A percentile compares a stretch with the other conserved stretches of the same genome.
Evolutionary conservation across 2,113 vertebrate genomes (phyloP).

Genomic region (Lanius collurio): DNA sequence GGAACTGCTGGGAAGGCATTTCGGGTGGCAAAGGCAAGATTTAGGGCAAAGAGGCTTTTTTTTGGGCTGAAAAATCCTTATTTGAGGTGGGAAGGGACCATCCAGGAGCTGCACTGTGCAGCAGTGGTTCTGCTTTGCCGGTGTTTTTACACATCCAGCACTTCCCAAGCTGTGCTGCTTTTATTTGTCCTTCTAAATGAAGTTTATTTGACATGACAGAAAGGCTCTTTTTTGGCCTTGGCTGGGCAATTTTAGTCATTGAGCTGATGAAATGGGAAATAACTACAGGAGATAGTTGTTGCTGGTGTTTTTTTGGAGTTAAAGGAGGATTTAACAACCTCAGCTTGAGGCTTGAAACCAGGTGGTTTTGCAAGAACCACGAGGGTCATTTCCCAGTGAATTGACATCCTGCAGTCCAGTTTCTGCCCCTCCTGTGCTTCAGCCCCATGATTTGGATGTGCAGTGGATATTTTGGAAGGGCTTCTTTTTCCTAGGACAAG

Average conservation of each 20-base stretch:
- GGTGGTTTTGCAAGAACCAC: neutral
- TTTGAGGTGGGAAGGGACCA: neutral
- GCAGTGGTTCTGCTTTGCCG: rapidly evolving
- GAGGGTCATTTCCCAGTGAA: neutral
- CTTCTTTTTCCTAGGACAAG: neutral
- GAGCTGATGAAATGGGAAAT: neutral
- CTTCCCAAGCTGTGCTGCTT: neutral
- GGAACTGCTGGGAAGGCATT: neutral
- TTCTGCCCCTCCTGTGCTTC: neutral
- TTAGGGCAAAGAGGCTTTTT: neutral
- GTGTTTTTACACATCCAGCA: rapidly evolving
- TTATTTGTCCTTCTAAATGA: neutral
- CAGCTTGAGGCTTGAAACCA: neutral
- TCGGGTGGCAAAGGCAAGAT: neutral
- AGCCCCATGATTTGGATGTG: rapidly evolving
- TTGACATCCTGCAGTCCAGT: neutral
- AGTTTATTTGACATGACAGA: rapidly evolving
- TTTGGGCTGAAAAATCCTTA: neutral
- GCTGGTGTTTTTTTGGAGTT: neutral
- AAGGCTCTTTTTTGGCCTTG: neutral
- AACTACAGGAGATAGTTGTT: neutral
- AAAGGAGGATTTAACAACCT: neutral
- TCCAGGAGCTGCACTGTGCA: neutral
- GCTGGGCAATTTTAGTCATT: neutral
- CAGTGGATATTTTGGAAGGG: neutral